Base-by-base conservation (phyloP, 2,888 invertebrate genomes). In the Heteropelma amictum region DNA sequence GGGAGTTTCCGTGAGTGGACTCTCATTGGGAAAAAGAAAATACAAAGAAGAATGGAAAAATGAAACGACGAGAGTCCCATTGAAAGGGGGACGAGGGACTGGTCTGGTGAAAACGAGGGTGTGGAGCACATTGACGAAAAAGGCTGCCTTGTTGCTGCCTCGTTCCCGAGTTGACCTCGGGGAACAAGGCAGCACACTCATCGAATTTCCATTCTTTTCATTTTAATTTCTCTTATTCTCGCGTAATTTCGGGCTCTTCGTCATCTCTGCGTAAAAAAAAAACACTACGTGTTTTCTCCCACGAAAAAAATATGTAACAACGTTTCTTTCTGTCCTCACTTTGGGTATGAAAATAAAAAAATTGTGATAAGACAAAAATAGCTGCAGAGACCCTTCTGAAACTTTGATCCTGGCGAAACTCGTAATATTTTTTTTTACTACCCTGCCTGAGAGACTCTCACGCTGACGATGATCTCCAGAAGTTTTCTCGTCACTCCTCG, bases 91-190 rank as follows among this genome's bases (percentile, higher is more conserved):
- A 42, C 40, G 45, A 17, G 28, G 54, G 72, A 74, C 56, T 42
- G 71, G 42, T 45, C 69, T 71, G 56, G 61, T 42, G 5, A 38
- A 77, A 73, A 45, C 33, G 35, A 67, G 69, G 76, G 69, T 69
- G 72, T n/a, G n/a, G n/a, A n/a, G n/a, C n/a, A n/a, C n/a, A n/a
- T n/a, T n/a, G n/a, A n/a, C n/a, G n/a, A n/a, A n/a, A n/a, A n/a
- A n/a, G n/a, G n/a, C n/a, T n/a, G n/a, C n/a, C n/a, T n/a, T n/a
- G n/a, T n/a, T n/a, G n/a, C n/a, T n/a, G n/a, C n/a, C n/a, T n/a
- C n/a, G n/a, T n/a, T n/a, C n/a, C n/a, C n/a, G n/a, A n/a, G n/a
- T 70, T 71, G 63, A 65, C 45, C 70, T 33, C 45, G 54, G 19
- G n/a, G 38, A 61, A 65, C n/a, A n/a, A n/a, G n/a, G n/a, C 8